Percentiles rank a stretch among this genome's conserved stretches.
Conservation (phyloP, 2,888 invertebrate genomes). For the Lydus trimaculatus region DNA sequence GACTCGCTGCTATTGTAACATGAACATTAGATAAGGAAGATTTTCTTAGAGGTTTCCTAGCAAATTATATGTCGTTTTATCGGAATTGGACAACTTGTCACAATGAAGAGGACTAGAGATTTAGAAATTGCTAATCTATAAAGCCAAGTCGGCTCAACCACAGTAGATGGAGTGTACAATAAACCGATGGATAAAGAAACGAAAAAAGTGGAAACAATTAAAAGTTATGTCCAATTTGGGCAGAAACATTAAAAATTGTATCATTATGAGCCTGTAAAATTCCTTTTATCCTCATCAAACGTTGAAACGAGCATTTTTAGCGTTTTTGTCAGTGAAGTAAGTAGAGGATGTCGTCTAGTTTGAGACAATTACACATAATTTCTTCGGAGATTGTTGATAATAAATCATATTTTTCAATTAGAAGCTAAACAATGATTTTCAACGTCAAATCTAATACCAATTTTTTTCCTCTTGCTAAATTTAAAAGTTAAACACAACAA, state of each 20-base stretch:
- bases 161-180: not conserved
- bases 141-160: too few relatives aligned
- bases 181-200: too few relatives aligned
- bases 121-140: too few relatives aligned
- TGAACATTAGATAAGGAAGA: too few relatives aligned
- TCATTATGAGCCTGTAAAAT: not conserved
- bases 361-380: not conserved
- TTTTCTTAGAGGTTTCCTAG: too few relatives aligned
- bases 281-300: not conserved
- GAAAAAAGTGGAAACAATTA: not conserved
- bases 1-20: too few relatives aligned
- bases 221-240: not conserved
- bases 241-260: not conserved
- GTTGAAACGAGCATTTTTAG: too few relatives aligned
- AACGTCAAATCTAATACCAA: not conserved
- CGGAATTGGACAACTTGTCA: too few relatives aligned
- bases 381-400: not conserved
- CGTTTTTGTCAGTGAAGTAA: too few relatives aligned
- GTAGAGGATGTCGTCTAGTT: not conserved
- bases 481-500: not conserved
- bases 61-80: too few relatives aligned
- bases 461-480: not conserved
- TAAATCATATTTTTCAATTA: not conserved
- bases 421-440: not conserved
- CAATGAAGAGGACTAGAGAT: too few relatives aligned